Conservation (phyloP, 2,113 vertebrate genomes). For the western clawed frog (Xenopus tropicalis) region UCB_Xtro_10.0 CM004443.2:59944001-59944500, state of each 20-base stretch:
- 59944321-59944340: background rate
- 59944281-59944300: conserved; percentile 6
- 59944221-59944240: too few species aligned
- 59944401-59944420: conserved; percentile 20
- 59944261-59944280: background rate
- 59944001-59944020: too few species aligned
- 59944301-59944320: background rate
- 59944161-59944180: too few species aligned
- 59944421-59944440: conserved; percentile 10
- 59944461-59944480: conserved; percentile 3
- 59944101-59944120: too few species aligned
- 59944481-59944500: background rate
- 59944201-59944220: too few species aligned
- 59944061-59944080: too few species aligned
- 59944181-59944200: too few species aligned
- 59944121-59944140: too few species aligned
- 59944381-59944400: background rate
- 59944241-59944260: background rate
- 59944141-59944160: too few species aligned
- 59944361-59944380: background rate
- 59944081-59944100: too few species aligned
- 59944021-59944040: too few species aligned
- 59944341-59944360: conserved; percentile 23
- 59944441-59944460: conserved; percentile 16
- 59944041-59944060: too few species aligned